These are phyloP conservation scores for Drosophila parabipectinata DNA, from an alignment of 1,140 invertebrate genomes.

Conservation along the genomic window DNA sequence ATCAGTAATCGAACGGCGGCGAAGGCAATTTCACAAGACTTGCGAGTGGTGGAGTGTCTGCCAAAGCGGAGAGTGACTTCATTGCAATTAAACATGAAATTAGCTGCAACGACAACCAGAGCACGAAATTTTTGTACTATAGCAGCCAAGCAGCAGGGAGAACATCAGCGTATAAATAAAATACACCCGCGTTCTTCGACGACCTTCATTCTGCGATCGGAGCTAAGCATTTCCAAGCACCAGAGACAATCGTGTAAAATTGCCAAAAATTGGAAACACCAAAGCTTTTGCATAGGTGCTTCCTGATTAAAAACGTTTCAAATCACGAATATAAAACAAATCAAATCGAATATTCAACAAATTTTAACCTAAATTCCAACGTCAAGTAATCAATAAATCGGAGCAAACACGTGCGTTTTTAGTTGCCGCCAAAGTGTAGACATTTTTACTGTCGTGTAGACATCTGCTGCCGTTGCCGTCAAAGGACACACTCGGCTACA, in stretches of 20 bases:
- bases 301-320: constrained; percentile 70
- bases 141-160: constrained; percentile 34
- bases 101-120: constrained; percentile 78
- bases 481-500: constrained; percentile 48
- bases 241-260: constrained; percentile 65
- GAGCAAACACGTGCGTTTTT: constrained; percentile 55
- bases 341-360: constrained; percentile 2
- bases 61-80: constrained; percentile 52
- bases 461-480: constrained; percentile 9
- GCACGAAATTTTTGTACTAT: constrained; percentile 68
- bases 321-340: background rate
- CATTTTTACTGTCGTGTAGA: constrained; percentile 42
- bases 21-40: constrained; percentile 46
- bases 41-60: constrained; percentile 41
- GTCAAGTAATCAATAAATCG: constrained; percentile 37
- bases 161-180: constrained; percentile 61
- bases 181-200: constrained; percentile 48
- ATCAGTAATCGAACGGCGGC: constrained; percentile 21
- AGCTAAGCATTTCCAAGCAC: constrained; percentile 62
- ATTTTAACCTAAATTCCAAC: constrained; percentile 41
- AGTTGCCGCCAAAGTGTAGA: constrained; percentile 55
- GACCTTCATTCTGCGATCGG: constrained; percentile 59
- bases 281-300: constrained; percentile 80
- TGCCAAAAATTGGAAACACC: constrained; percentile 80
- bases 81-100: constrained; percentile 83